phyloP scores from a whole-genome alignment of 2,113 vertebrate species.

The Siphamia tubifer region DNA sequence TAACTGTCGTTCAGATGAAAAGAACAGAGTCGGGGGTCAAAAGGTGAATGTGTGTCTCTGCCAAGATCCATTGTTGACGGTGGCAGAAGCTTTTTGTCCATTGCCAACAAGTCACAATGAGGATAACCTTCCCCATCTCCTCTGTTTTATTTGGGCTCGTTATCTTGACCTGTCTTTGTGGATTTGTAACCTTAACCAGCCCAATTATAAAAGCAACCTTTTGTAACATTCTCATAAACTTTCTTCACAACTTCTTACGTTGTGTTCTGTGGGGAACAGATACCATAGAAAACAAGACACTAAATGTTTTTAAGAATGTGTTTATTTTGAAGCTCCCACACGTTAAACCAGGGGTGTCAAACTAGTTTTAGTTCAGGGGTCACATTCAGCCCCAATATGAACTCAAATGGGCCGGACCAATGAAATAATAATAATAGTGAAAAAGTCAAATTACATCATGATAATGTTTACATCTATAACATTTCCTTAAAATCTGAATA shows the following conservation, averaged over 20 bases:
- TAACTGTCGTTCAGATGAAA: neutral
- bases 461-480: no score
- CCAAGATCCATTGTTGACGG: slow-evolving; percentile 10
- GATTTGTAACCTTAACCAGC: slow-evolving; percentile 41
- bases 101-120: slow-evolving; percentile 33
- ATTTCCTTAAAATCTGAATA: no score
- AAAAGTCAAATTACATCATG: no score
- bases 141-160: slow-evolving; percentile 37
- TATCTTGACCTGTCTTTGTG: slow-evolving; percentile 10
- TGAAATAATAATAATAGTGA: no score
- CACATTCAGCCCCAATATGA: no score
- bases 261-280: neutral
- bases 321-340: neutral
- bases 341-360: no score
- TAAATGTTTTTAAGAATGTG: slow-evolving; percentile 5
- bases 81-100: slow-evolving; percentile 26
- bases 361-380: no score
- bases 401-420: no score
- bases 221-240: slow-evolving; percentile 5
- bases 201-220: slow-evolving; percentile 33
- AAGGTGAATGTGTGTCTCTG: neutral
- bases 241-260: neutral
- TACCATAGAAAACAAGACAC: neutral
- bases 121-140: neutral
- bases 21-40: slow-evolving; percentile 11